Conservation (phyloP, 2,113 vertebrate genomes). For the Clarias batrachus region DNA sequence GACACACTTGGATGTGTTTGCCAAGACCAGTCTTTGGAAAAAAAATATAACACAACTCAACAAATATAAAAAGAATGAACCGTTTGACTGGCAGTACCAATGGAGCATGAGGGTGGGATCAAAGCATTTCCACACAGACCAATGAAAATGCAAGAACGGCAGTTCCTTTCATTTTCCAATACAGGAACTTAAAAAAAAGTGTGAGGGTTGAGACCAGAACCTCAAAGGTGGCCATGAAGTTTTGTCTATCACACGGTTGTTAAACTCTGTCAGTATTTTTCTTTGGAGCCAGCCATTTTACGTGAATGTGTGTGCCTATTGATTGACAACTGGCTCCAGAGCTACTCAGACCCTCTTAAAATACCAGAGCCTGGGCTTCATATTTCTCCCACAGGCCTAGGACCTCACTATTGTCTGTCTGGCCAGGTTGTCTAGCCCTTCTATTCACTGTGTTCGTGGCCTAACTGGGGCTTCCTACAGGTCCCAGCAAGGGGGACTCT, state of each 20-base stretch:
- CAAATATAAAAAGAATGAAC: conserved; percentile 52
- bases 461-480: conserved; percentile 52
- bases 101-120: conserved; percentile 41
- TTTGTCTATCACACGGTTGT: conserved; percentile 47
- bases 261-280: conserved; percentile 69
- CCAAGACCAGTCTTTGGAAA: not conserved
- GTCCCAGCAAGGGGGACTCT: conserved; percentile 64
- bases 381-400: conserved; percentile 77
- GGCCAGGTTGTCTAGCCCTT: conserved; percentile 63
- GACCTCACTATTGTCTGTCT: conserved; percentile 75
- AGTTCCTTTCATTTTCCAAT: not conserved
- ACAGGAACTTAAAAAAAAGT: not conserved
- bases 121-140: conserved; percentile 40
- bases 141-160: conserved; percentile 47
- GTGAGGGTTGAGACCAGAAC: conserved; percentile 24
- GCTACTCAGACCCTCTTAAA: conserved; percentile 81
- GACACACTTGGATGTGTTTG: not conserved
- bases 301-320: conserved; percentile 74
- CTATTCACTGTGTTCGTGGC: conserved; percentile 69
- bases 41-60: conserved; percentile 53
- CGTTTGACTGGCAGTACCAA: conserved; percentile 32
- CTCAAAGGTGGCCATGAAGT: conserved; percentile 55
- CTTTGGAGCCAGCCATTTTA: conserved; percentile 62
- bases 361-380: conserved; percentile 75
- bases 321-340: conserved; percentile 85